Evolutionary conservation across 2,888 invertebrate genomes (phyloP).

Genomic region (Aporophyla lueneburgensis): DNA sequence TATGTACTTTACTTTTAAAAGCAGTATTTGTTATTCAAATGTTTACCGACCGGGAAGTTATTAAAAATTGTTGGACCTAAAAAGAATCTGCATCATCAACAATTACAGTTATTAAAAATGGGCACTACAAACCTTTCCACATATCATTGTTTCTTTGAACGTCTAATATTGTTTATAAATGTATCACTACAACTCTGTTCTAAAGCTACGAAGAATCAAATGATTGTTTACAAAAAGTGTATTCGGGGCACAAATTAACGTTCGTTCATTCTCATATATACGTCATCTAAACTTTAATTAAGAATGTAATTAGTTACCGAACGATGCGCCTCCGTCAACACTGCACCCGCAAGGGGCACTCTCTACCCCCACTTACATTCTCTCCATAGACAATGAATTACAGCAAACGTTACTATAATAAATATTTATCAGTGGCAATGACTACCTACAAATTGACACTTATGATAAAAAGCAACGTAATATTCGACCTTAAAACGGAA

Average conservation of each 20-base stretch:
- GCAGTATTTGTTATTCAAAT: too few species aligned
- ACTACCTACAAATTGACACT: conserved; percentile 63
- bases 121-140: too few species aligned
- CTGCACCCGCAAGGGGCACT: conserved; percentile 27
- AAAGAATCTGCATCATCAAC: too few species aligned
- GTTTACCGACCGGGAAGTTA: too few species aligned
- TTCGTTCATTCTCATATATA: too few species aligned
- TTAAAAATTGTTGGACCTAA: too few species aligned
- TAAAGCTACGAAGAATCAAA: neutral
- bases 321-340: neutral
- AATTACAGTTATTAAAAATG: too few species aligned
- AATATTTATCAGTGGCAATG: conserved; percentile 66
- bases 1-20: too few species aligned
- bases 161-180: too few species aligned
- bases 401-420: conserved; percentile 49
- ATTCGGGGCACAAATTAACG: neutral
- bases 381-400: conserved; percentile 56
- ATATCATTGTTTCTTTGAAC: too few species aligned
- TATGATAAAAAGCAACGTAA: conserved; percentile 7
- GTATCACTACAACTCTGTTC: too few species aligned
- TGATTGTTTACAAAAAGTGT: neutral
- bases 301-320: conserved; percentile 30
- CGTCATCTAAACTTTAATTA: conserved; percentile 20
- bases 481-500: conserved; percentile 43
- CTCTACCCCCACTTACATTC: conserved; percentile 56